A percentile compares a stretch with the other conserved stretches of the same genome.
Conservation (phyloP, 37 sponge, comb jelly and placozoan species). For the Haliclona indistincta region DNA sequence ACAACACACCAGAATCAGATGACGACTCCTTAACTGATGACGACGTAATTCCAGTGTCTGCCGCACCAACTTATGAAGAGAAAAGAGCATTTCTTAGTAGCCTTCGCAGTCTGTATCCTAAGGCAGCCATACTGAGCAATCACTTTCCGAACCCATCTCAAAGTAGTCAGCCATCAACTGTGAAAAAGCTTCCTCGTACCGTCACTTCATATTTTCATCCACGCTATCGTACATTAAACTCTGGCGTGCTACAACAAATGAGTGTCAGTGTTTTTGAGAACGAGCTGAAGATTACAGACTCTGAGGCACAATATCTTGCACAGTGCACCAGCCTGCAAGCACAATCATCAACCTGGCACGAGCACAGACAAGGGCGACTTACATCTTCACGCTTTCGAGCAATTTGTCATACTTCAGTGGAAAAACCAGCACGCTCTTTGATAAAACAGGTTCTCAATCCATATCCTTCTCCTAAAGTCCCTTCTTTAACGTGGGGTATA, state of each 20-base stretch:
- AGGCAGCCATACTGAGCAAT: background rate
- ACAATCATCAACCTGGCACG: background rate
- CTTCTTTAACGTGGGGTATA: background rate
- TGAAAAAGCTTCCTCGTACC: background rate
- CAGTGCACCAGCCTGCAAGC: background rate
- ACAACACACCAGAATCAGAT: too few species aligned
- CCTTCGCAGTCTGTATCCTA: background rate
- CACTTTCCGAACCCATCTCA: background rate
- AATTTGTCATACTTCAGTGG: slow-evolving; percentile 7
- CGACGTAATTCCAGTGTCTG: too few species aligned
- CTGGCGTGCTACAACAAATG: background rate
- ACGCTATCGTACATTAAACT: background rate
- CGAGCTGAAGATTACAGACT: background rate
- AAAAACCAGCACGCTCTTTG: slow-evolving; percentile 1
- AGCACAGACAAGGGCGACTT: background rate
- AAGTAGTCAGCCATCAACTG: background rate
- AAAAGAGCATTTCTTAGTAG: background rate
- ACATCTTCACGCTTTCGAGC: background rate
- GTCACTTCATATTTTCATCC: background rate
- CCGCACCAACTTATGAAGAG: background rate
- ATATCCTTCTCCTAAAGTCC: background rate
- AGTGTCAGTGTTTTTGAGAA: background rate
- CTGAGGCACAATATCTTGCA: background rate
- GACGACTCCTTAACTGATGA: too few species aligned
- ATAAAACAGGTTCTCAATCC: background rate